Base-by-base conservation (phyloP, 2,888 invertebrate species). In the Microplitis deprimator region DNA sequence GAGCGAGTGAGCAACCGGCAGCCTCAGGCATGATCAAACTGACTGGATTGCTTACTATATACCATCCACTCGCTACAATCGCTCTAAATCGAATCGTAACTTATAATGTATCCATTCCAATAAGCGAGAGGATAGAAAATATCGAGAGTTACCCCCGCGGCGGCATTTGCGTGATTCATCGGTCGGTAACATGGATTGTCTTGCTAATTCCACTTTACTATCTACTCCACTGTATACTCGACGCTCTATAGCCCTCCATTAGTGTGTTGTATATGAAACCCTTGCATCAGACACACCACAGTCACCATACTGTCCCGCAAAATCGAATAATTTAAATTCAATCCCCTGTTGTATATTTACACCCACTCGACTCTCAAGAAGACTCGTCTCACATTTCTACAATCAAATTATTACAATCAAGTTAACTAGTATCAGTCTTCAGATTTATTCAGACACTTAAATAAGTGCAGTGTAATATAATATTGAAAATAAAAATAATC, bases 1-100 rank as follows among this genome's bases (percentile, higher is more conserved):
- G 81, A n/a, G 65, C 29, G 40, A 29, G 61, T 39, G 39, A 41
- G 68, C 40, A 41, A 41, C 40, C 17, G 41, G 7, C 50, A 50
- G 50, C 50, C 50, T 50, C 50, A 13, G 50, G 50, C 50, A 50
- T 50, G 50, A 50, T 50, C 8, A 50, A 50, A 50, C 50, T 50
- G 10, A 50, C 10, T 50, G 50, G 50, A 50, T 50, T 50, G 68
- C 41, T 68, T 68, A 41, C 8, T 68, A 62, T 68, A 62, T 16
- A 40, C 10, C 17, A 68, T n/a, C 13, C 68, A n/a, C 61, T 67
- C 77, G 70, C 77, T 75, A 79, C 77, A 81, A 83, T 83, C 84
- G 81, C 82, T 69, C 80, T 82, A 87, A 88, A 89, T 89, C 87
- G 86, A 89, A 89, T 88, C 86, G 86, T 85, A 85, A 88, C 85